Base-by-base conservation (phyloP, 2,113 vertebrate species). In the Embiotoca jacksoni region DNA sequence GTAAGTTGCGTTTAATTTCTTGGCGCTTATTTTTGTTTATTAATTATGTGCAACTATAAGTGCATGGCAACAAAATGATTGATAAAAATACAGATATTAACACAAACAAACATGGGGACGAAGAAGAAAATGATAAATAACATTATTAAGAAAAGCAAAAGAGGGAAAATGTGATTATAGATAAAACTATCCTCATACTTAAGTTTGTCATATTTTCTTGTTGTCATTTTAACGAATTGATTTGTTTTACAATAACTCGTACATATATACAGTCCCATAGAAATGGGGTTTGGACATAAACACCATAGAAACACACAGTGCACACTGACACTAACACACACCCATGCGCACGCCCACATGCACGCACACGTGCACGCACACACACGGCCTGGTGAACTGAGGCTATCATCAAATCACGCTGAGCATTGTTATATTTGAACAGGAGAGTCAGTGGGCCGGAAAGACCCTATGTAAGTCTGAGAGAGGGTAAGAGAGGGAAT, bases 381-480 rank as follows among this genome's bases (percentile, higher is more conserved):
- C 50, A 83, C 67, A 76, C 1, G 76, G 68, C 49, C 68, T 52
- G 14, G 83, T 90, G 89, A 90, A 89, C 82, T 91, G 86, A 86
- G 88, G 88, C 88, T 91, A 88, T 88, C 87, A 88, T 92, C 90
- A 93, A 93, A 94, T 92, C 93, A 92, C 90, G 57, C 78, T 82
- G 92, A 90, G 91, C 88, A 91, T 91, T 92, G 92, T 93, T 93
- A 88, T 89, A 92, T 90, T 92, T 88, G 83, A 90, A 88, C 76
- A 85, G 88, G 79, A 87, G 80, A 90, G 67, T 83, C 90, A 91
- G 86, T 86, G 89, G 88, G 85, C 90, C 47, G 88, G 91, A 93
- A 93, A 92, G 89, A 92, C 88, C 89, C 83, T 30, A 72, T 90
- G 85, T 88, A 88, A 75, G 72, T 85, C 82, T 79, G 78, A 84